These are phyloP conservation scores for Globodera rostochiensis DNA, from an alignment of 1,140 invertebrate species.

Conservation along the genomic window DNA sequence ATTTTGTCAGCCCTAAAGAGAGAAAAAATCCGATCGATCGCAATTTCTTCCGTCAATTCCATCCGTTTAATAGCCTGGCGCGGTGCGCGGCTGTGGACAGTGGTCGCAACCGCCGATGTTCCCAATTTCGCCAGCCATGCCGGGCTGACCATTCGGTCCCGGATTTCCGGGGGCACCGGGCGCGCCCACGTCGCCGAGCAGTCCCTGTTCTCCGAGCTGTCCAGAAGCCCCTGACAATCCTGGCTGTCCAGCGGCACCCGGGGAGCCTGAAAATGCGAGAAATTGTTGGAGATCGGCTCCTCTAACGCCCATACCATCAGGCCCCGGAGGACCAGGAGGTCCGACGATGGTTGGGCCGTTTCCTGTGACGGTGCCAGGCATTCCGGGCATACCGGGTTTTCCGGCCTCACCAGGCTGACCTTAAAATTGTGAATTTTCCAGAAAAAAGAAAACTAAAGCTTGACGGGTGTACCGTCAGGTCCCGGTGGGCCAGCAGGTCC, in stretches of 20 bases:
- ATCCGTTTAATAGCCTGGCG: slow-evolving; percentile 16
- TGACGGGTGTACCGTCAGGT: slow-evolving; percentile 9
- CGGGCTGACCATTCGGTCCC: neutral
- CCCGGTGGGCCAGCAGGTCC: slow-evolving; percentile 31
- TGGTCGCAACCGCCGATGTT: slow-evolving; percentile 2
- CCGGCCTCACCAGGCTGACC: slow-evolving; percentile 24
- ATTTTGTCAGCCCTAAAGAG: no score
- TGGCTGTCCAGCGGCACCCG: slow-evolving; percentile 3
- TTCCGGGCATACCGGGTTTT: slow-evolving; percentile 1
- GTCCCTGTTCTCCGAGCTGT: slow-evolving; percentile 17
- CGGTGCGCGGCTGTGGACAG: slow-evolving; percentile 14
- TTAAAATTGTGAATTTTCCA: neutral
- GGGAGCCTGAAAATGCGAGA: neutral
- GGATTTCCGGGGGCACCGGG: slow-evolving; percentile 23
- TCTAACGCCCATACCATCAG: neutral
- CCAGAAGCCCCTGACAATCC: slow-evolving; percentile 9
- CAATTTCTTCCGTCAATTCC: neutral
- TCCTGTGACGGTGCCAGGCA: neutral
- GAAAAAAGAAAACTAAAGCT: neutral
- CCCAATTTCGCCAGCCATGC: neutral
- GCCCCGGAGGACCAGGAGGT: slow-evolving; percentile 39
- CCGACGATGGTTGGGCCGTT: slow-evolving; percentile 10
- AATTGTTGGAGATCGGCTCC: neutral
- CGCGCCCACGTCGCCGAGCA: slow-evolving; percentile 17
- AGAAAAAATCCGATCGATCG: no score